phyloP scores from a whole-genome alignment of 2,888 invertebrate genomes.

The Euspilapteryx auroguttella region DNA sequence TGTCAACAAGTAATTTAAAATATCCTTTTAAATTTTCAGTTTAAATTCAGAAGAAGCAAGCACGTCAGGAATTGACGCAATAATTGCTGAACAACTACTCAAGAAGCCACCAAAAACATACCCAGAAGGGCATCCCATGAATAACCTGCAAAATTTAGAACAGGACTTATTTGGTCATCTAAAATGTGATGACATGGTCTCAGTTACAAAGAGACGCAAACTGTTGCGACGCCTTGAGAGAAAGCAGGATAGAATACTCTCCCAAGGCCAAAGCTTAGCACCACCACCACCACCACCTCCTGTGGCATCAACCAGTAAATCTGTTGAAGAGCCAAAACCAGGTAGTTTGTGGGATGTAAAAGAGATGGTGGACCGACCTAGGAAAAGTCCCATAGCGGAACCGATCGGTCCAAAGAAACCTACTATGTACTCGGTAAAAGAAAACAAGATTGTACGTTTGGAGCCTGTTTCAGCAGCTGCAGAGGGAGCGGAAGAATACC shows the following conservation, averaged over 20 bases:
- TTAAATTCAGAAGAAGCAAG: constrained; percentile 15
- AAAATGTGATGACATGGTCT: constrained; percentile 26
- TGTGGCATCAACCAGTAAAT: constrained; percentile 9
- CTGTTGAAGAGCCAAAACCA: constrained; percentile 12
- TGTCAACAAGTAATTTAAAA: background rate
- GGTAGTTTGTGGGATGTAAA: constrained; percentile 49
- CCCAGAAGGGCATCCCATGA: constrained; percentile 53
- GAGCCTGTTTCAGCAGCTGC: constrained; percentile 16
- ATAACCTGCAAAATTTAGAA: constrained; percentile 50
- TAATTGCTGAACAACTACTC: constrained; percentile 15
- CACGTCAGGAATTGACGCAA: constrained; percentile 14
- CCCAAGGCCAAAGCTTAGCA: too few species aligned
- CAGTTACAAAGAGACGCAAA: constrained; percentile 43
- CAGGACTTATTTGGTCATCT: constrained; percentile 44
- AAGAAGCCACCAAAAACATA: constrained; percentile 21
- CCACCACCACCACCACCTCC: too few species aligned
- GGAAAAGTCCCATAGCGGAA: constrained; percentile 12
- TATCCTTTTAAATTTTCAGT: constrained; percentile 12
- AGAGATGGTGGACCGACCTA: constrained; percentile 14
- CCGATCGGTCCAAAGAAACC: constrained; percentile 27
- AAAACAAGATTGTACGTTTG: constrained; percentile 48
- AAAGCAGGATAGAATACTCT: constrained; percentile 27
- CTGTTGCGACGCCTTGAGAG: constrained; percentile 43
- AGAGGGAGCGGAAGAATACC: constrained; percentile 16
- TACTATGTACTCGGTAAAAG: constrained; percentile 50